Evolutionary conservation across 2,797 vertebrate genomes (phyloP).

Genomic region (Cyprinodon diabolis): DNA sequence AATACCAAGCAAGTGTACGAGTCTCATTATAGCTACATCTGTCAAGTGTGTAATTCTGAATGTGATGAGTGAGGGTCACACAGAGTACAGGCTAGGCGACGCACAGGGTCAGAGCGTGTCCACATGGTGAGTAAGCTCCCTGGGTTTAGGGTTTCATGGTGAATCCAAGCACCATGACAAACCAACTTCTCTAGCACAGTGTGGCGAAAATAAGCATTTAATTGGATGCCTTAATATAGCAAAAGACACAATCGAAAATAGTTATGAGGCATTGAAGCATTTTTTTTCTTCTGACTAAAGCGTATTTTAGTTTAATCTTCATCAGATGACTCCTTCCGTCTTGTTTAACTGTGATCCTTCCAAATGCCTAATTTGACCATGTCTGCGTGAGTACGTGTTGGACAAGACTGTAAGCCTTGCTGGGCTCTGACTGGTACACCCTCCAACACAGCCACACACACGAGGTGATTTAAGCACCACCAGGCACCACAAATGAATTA

Average conservation of each 20-base stretch:
- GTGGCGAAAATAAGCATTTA: too few species aligned
- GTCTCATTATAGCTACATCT: slow-evolving; percentile 23
- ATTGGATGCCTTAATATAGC: not conserved
- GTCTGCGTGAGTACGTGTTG: slow-evolving; percentile 13
- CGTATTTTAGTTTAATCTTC: not conserved
- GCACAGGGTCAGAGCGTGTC: slow-evolving; percentile 51
- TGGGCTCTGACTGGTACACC: slow-evolving; percentile 33
- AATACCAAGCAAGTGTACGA: not conserved
- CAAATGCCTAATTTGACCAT: slow-evolving; percentile 34
- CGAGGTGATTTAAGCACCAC: slow-evolving; percentile 43
- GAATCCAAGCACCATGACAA: slow-evolving; percentile 16
- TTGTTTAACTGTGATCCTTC: slow-evolving; percentile 36
- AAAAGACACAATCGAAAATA: not conserved
- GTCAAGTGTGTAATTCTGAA: slow-evolving; percentile 37
- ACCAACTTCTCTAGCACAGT: slow-evolving; percentile 1
- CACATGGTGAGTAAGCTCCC: slow-evolving; percentile 55
- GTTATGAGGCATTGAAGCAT: not conserved
- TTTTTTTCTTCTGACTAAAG: slow-evolving; percentile 3
- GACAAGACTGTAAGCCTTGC: slow-evolving; percentile 14
- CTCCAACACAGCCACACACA: not conserved
- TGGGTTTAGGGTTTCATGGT: slow-evolving; percentile 40
- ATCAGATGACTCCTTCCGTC: slow-evolving; percentile 9
- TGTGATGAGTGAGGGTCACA: slow-evolving; percentile 62
- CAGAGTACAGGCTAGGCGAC: slow-evolving; percentile 56
- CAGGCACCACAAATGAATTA: slow-evolving; percentile 53